phyloP scores from a whole-genome alignment of 2,888 invertebrate genomes.

The Leucoma salicis region DNA sequence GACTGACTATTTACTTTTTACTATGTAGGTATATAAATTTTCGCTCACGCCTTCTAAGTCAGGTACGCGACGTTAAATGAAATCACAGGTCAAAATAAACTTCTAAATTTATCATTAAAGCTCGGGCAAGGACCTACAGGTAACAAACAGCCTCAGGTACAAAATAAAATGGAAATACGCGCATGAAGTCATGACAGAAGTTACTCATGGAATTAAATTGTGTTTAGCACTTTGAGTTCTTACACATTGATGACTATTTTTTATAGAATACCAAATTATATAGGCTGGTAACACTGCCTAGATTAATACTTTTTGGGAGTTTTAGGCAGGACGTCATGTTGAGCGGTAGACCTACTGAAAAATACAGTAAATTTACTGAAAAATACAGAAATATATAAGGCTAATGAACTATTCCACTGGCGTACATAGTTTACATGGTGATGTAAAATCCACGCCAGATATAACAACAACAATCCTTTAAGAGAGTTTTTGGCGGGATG shows the following conservation, averaged over 20 bases:
- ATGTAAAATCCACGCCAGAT: too few species aligned
- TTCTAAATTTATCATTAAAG: conserved; percentile 13
- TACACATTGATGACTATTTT: too few species aligned
- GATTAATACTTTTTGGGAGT: neutral
- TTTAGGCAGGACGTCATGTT: neutral
- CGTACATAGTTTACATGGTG: too few species aligned
- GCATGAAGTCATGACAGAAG: conserved; percentile 8
- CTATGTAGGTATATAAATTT: too few species aligned
- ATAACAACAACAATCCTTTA: too few species aligned
- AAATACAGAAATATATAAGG: too few species aligned
- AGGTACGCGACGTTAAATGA: neutral
- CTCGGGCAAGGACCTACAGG: conserved; percentile 14
- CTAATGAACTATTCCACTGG: too few species aligned
- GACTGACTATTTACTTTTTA: too few species aligned
- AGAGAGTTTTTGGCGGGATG: too few species aligned
- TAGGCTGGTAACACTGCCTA: neutral
- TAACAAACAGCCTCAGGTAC: conserved; percentile 11
- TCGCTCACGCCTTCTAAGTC: too few species aligned
- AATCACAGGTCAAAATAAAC: conserved; percentile 9
- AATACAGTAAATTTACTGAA: too few species aligned
- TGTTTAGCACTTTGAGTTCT: neutral
- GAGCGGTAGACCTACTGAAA: too few species aligned
- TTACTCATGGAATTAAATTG: neutral
- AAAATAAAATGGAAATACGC: conserved; percentile 14
- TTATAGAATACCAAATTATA: neutral